These are phyloP conservation scores for Drosophila jambulina DNA, from an alignment of 1,140 invertebrate species.

Conservation along the genomic window DNA sequence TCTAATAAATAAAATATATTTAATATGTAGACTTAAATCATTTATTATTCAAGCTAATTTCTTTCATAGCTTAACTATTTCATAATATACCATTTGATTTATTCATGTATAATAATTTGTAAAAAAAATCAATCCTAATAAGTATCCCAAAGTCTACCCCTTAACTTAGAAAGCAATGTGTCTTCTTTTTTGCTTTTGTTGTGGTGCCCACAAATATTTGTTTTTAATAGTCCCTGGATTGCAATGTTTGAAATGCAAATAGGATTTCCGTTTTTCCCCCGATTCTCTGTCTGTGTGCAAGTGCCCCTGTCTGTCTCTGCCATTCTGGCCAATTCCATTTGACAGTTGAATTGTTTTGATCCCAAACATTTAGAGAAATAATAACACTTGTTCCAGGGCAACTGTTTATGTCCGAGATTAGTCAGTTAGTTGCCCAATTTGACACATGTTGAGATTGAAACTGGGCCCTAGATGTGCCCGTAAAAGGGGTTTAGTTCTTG, in stretches of 20 bases:
- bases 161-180: neutral
- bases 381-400: slow-evolving; percentile 72
- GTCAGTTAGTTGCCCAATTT: slow-evolving; percentile 83
- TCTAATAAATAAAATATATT: neutral
- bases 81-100: neutral
- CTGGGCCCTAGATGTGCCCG: neutral
- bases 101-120: neutral
- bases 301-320: neutral
- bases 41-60: neutral
- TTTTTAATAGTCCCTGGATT: slow-evolving; percentile 81
- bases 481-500: too few species aligned
- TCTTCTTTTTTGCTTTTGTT: slow-evolving; percentile 32
- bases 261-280: slow-evolving; percentile 69
- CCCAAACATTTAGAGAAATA: slow-evolving; percentile 66
- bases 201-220: slow-evolving; percentile 83
- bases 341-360: slow-evolving; percentile 76
- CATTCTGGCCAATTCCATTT: slow-evolving; percentile 49
- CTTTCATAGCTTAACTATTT: neutral
- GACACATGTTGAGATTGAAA: slow-evolving; percentile 76
- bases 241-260: slow-evolving; percentile 84
- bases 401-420: slow-evolving; percentile 73
- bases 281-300: slow-evolving; percentile 7
- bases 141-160: slow-evolving; percentile 10
- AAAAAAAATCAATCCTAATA: neutral
- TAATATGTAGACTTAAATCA: neutral